Percentiles rank a stretch among this genome's conserved stretches.
Evolutionary conservation across 1,140 invertebrate species (phyloP).

Genomic region (Plodia interpunctella): DNA sequence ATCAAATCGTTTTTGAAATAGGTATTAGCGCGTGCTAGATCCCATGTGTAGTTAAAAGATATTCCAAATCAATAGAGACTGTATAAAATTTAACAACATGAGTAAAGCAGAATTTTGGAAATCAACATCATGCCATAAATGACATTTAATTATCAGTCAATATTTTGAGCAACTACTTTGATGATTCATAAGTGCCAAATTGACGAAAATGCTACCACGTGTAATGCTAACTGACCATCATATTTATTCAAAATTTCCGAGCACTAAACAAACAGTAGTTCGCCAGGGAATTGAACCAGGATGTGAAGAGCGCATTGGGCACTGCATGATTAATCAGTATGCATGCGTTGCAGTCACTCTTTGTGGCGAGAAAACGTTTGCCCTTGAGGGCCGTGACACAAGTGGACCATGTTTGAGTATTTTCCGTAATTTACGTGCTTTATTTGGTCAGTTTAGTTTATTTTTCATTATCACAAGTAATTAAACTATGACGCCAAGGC

Average conservation of each 20-base stretch:
- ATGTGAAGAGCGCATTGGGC: not conserved
- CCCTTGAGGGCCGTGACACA: not conserved
- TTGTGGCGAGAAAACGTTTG: not conserved
- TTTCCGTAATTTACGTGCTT: not conserved
- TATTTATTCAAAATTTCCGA: not conserved
- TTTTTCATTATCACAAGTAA: not conserved
- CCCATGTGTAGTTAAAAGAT: no score
- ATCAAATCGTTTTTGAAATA: no score
- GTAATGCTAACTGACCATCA: not conserved
- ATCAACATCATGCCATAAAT: not conserved
- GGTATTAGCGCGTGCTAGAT: no score
- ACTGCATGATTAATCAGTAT: not conserved
- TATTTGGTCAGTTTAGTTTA: not conserved
- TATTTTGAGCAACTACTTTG: no score
- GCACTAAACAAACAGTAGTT: not conserved
- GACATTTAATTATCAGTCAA: no score
- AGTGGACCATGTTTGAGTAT: not conserved
- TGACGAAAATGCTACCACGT: no score
- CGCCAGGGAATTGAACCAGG: not conserved
- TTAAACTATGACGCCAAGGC: no score
- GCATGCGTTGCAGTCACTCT: not conserved
- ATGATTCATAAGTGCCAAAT: not conserved
- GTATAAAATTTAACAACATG: no score
- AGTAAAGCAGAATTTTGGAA: not conserved
- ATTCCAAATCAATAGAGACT: no score